Evolutionary conservation across 2,888 invertebrate species (phyloP).

Genomic region (Tachina fera): DNA sequence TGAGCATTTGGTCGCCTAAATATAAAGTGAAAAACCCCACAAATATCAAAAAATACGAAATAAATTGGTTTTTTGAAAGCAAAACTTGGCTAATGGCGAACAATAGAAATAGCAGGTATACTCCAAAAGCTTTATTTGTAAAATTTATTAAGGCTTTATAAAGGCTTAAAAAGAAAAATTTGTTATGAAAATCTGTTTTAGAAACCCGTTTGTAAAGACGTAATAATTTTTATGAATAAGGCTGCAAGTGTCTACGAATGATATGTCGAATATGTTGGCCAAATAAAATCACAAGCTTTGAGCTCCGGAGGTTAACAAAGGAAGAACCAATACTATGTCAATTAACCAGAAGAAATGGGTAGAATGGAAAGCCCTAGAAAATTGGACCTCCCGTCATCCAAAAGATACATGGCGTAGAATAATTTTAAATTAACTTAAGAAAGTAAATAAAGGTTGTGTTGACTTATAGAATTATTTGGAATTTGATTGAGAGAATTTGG

Average conservation of each 20-base stretch:
- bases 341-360: neutral
- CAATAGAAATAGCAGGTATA: neutral
- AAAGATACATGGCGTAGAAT: neutral
- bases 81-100: neutral
- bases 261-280: neutral
- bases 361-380: neutral
- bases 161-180: too few relatives aligned
- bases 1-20: too few relatives aligned
- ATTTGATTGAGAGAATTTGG: neutral
- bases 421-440: neutral
- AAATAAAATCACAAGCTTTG: neutral
- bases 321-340: neutral
- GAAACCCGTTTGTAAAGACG: too few relatives aligned
- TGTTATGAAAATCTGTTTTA: too few relatives aligned
- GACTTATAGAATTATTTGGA: neutral
- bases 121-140: neutral
- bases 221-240: too few relatives aligned
- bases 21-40: too few relatives aligned
- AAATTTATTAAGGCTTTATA: too few relatives aligned
- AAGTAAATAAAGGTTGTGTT: neutral
- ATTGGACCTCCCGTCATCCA: neutral
- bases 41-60: too few relatives aligned
- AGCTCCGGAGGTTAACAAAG: neutral
- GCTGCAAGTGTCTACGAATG: neutral
- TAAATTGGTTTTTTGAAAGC: neutral